Conservation (phyloP, 2,797 vertebrate genomes). For the Pelochelys cantorii region DNA sequence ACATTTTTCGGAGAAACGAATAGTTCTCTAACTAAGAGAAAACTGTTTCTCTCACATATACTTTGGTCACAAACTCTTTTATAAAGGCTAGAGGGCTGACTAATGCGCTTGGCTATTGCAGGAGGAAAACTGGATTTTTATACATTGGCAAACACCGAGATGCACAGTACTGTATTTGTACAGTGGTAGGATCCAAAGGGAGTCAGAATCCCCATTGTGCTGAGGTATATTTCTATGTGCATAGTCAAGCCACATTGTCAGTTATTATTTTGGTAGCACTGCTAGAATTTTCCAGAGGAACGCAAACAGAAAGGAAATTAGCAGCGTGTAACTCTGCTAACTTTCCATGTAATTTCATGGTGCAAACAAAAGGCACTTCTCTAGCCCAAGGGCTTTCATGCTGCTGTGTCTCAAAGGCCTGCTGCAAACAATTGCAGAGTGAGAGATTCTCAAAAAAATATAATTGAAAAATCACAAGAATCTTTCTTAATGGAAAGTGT, state of each 20-base stretch:
- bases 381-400: not conserved
- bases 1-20: not conserved
- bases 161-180: not conserved
- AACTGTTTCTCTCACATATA: not conserved
- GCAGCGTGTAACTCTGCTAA: not conserved
- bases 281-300: not conserved
- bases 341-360: not conserved
- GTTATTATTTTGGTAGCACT: not conserved
- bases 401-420: conserved; percentile 19
- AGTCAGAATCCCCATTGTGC: not conserved
- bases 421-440: not conserved
- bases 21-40: not conserved
- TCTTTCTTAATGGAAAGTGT: conserved; percentile 14
- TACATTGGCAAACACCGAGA: too few relatives aligned
- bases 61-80: not conserved
- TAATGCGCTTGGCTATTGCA: not conserved
- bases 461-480: not conserved
- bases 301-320: not conserved
- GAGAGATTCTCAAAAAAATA: not conserved
- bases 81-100: not conserved
- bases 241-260: not conserved
- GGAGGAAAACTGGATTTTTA: too few relatives aligned
- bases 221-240: too few relatives aligned
- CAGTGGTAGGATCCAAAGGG: not conserved
- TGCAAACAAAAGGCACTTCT: not conserved